Conservation (phyloP, 1,140 invertebrate genomes). For the Temnothorax nylanderi region DNA sequence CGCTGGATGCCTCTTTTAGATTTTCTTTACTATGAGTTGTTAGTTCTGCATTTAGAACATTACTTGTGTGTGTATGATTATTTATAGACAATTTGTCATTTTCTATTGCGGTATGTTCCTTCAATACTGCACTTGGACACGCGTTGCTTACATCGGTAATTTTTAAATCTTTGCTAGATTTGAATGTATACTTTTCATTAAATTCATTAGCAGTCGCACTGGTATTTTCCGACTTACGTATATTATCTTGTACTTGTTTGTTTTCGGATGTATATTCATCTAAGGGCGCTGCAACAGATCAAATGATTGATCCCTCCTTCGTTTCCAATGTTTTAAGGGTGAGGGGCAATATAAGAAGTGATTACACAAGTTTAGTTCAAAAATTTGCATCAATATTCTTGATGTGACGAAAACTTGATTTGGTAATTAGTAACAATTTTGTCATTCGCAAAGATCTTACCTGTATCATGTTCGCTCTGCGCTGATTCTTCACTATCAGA, state of each 20-base stretch:
- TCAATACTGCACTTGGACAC: background rate
- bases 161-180: slow-evolving; percentile 29
- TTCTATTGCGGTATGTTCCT: background rate
- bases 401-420: slow-evolving; percentile 3
- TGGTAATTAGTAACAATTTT: slow-evolving; percentile 41
- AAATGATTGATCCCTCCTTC: background rate
- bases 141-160: background rate
- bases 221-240: background rate
- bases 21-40: background rate
- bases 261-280: slow-evolving; percentile 20
- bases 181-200: slow-evolving; percentile 1
- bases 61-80: background rate
- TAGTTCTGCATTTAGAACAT: background rate
- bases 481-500: background rate
- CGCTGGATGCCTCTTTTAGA: background rate
- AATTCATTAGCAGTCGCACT: background rate
- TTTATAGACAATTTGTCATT: slow-evolving; percentile 13
- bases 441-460: slow-evolving; percentile 57
- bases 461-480: slow-evolving; percentile 22
- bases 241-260: background rate
- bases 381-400: slow-evolving; percentile 9
- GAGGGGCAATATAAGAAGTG: background rate
- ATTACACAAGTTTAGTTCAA: background rate
- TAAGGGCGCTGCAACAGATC: slow-evolving; percentile 28
- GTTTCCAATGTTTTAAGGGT: background rate